These are phyloP conservation scores for Drepanosiphum platanoidis DNA, from an alignment of 2,888 invertebrate genomes.

Conservation along the genomic window DNA sequence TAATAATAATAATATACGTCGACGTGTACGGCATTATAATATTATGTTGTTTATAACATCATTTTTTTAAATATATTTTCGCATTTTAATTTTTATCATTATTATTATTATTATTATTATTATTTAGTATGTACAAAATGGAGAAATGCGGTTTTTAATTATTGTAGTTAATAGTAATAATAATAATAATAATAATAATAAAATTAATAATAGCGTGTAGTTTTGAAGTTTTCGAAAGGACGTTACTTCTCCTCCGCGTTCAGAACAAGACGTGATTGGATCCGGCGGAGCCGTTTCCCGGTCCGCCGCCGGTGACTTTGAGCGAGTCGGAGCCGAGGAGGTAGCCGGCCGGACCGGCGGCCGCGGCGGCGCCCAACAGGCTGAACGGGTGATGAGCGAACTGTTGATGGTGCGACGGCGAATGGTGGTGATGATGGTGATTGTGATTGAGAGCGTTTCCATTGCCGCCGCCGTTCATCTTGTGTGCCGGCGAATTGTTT, in stretches of 20 bases:
- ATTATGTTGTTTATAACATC: too few species aligned
- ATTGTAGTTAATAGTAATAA: not conserved
- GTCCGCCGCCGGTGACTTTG: slow-evolving; percentile 65
- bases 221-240: not conserved
- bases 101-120: not conserved
- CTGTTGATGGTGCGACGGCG: slow-evolving; percentile 61
- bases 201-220: not conserved
- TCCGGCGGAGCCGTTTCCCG: slow-evolving; percentile 25
- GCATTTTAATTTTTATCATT: not conserved
- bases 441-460: slow-evolving; percentile 47
- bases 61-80: too few species aligned
- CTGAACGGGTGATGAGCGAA: slow-evolving; percentile 64
- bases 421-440: slow-evolving; percentile 58
- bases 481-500: slow-evolving; percentile 58
- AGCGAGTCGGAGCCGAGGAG: slow-evolving; percentile 65
- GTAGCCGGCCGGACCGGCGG: slow-evolving; percentile 65
- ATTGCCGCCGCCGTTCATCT: slow-evolving; percentile 51
- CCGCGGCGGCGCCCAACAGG: slow-evolving; percentile 63
- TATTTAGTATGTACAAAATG: not conserved
- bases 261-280: slow-evolving; percentile 66
- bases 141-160: not conserved
- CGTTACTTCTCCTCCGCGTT: slow-evolving; percentile 1
- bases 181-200: slow-evolving; percentile 12
- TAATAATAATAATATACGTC: slow-evolving; percentile 25
- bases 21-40: too few species aligned